Evolutionary conservation across 1,140 invertebrate species (phyloP), one percentile per base, ranked within the genome.

Genomic region (Micrasema minimum): DNA sequence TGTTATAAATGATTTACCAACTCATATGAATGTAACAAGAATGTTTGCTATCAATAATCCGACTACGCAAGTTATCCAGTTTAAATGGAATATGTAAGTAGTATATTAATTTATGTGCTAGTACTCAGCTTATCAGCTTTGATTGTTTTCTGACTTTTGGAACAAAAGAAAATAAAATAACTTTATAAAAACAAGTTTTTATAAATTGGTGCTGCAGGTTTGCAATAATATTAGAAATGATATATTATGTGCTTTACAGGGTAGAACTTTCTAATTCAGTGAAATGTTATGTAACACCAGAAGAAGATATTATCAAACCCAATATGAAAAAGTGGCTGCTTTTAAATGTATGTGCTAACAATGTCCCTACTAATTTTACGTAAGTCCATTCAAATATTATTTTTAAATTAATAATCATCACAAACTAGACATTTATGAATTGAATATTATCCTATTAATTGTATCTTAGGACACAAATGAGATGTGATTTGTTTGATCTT

Each of bases 11-110:
- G 50, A 51, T 16, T 46, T 66, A 23, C 14, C 18, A 26, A 50
- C 45, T 20, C 20, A 66, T 12, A 51, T 16, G 18, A 51, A 20
- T 37, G 20, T 38, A 11, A 50, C 26, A 1, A 50, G 48, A 37
- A 66, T 66, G 48, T 51, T 66, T 66, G 46, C 64, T 1, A 51
- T 66, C 18, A 66, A 51, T 12, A 66, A 66, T 38, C 45, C 45
- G 37, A 66, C 46, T 26, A 18, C 45, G 0, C n/a, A 66, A 38
- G 48, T 53, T 9, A 66, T 66, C 16, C 16, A 37, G 18, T 38
- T 46, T 66, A 66, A 16, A 18, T 66, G 64, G 64, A 38, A 66
- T 23, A 66, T 35, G 64, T 66, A 11, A 7, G n/a, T 46, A 16
- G n/a, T n/a, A n/a, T n/a, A n/a, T n/a, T n/a, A n/a, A n/a, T n/a